Evolutionary conservation across 1,140 invertebrate genomes (phyloP).

Genomic region (Limonius californicus): DNA sequence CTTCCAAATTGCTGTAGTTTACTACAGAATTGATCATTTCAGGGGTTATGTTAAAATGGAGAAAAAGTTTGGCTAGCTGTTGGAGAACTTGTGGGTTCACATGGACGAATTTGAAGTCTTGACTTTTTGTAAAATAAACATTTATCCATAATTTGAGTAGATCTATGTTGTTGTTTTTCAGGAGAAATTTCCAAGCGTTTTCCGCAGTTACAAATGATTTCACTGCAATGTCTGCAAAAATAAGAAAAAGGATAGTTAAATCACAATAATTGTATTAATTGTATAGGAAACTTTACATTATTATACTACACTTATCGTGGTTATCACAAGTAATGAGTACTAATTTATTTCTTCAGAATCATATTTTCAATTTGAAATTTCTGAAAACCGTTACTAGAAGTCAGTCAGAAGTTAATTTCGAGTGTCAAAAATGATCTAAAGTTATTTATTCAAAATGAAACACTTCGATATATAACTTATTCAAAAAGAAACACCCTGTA

Average conservation of each 20-base stretch:
- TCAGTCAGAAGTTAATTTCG: too few relatives aligned
- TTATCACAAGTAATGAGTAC: too few relatives aligned
- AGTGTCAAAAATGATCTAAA: too few relatives aligned
- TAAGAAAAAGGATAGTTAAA: background rate
- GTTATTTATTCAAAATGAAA: too few relatives aligned
- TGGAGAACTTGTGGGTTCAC: conserved; percentile 49
- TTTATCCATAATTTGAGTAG: conserved; percentile 54
- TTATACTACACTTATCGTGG: too few relatives aligned
- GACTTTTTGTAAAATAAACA: conserved; percentile 47
- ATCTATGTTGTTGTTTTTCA: conserved; percentile 50
- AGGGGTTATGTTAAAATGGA: conserved; percentile 52
- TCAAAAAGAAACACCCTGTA: too few relatives aligned
- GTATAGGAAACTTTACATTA: too few relatives aligned
- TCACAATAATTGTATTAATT: background rate
- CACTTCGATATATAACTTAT: too few relatives aligned
- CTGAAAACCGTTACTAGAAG: too few relatives aligned
- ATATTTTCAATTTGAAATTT: too few relatives aligned
- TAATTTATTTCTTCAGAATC: too few relatives aligned
- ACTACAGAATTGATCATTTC: conserved; percentile 53
- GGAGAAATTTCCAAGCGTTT: conserved; percentile 52
- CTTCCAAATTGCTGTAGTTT: conserved; percentile 17
- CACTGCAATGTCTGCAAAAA: conserved; percentile 51
- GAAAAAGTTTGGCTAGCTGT: conserved; percentile 51
- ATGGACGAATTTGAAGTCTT: conserved; percentile 42
- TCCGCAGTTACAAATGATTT: conserved; percentile 49